Conservation (phyloP, 2,113 vertebrate genomes). For the Scalopus aquaticus region DNA sequence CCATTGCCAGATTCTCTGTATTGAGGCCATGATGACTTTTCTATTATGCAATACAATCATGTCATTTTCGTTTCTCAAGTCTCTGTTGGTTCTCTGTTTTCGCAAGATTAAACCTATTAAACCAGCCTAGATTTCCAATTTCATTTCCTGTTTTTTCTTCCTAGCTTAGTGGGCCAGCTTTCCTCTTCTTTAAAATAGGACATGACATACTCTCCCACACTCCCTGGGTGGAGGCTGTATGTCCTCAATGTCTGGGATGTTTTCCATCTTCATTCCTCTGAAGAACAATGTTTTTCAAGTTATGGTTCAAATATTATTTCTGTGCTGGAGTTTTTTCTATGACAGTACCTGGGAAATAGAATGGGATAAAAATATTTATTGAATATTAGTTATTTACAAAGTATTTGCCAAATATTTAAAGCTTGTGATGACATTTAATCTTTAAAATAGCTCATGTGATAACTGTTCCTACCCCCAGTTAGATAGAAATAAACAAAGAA, state of each 20-base stretch:
- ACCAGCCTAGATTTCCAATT: background rate
- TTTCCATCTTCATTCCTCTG: background rate
- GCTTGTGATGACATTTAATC: background rate
- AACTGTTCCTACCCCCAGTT: background rate
- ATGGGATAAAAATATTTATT: background rate
- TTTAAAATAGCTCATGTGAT: background rate
- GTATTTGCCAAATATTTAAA: constrained; percentile 13
- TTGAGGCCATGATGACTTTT: background rate
- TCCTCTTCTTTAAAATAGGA: background rate
- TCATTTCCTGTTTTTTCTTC: background rate
- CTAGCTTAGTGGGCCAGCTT: background rate
- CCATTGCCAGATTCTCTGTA: background rate
- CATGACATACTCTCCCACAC: background rate
- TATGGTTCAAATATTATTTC: background rate
- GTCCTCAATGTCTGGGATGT: background rate
- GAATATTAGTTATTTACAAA: constrained; percentile 19
- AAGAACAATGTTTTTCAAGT: background rate
- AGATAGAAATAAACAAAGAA: background rate
- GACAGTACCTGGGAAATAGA: background rate
- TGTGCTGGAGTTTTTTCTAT: background rate
- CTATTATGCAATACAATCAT: background rate
- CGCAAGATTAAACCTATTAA: background rate
- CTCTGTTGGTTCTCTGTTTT: background rate
- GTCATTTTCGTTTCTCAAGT: background rate
- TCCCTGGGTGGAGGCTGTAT: background rate